Evolutionary conservation across 2,113 vertebrate species (phyloP), one percentile per base, ranked within the genome.

Genomic region (Cephalopholis sonnerati): DNA sequence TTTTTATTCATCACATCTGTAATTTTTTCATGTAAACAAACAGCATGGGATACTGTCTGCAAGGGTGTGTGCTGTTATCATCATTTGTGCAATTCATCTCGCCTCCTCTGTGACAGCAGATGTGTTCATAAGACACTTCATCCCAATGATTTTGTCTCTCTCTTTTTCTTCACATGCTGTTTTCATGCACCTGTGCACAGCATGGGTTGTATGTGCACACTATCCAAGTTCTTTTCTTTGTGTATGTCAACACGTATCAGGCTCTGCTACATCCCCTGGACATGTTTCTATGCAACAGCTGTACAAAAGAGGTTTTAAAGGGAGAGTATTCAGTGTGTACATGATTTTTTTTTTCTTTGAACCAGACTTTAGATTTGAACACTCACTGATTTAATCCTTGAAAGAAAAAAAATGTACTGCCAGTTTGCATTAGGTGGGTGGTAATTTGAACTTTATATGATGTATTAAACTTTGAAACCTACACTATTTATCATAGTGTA

Each of bases 331-430:
- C 29, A 29, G 7, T 32, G 17, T 2, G 6, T 15, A 2, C 1
- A 7, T 2, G 2, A 63, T 29, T 29, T n/a, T 3, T 3, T 17
- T 6, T 9, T 0, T n/a, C 12, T 24, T 8, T 44, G 62, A 44
- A 7, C 4, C 29, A 36, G 9, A 41, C n/a, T 44, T 29, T 5
- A 24, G 51, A 2, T 61, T 27, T 53, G n/a, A 63, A 18, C 57
- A 70, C 4, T 79, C 51, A 41, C 5, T 22, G 27, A 66, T 81
- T 51, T 51, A 44, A 65, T 57, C 51, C 77, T 44, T 36, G 6
- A 20, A 41, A 58, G 58, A 39, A 39, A 44, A 4, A 25, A 13
- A 5, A 20, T 4, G 24, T 10, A 16, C 57, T 10, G 77, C 17
- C 46, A 4, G 1, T 50, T 22, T 22, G 7, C 17, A 15, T 29